phyloP scores from a whole-genome alignment of 64 coral and sea anemone genomes.

The Pocillopora verrucosa region DNA sequence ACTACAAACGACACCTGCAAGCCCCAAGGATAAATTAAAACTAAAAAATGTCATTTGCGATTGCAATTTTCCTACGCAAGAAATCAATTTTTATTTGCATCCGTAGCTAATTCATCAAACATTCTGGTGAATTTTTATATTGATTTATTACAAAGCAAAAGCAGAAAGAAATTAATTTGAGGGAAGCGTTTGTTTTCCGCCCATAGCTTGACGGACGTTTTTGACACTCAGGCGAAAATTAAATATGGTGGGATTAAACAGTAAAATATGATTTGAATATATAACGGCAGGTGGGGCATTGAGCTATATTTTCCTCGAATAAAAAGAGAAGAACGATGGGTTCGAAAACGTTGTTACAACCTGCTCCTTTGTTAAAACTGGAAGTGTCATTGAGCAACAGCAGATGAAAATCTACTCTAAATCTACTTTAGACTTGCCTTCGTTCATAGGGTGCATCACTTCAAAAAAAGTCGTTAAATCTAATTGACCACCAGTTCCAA shows the following conservation, averaged over 20 bases:
- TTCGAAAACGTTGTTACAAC: conserved; percentile 10
- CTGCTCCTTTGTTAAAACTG: background rate
- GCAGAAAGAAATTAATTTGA: background rate
- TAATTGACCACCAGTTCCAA: conserved; percentile 23
- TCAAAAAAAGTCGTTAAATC: background rate
- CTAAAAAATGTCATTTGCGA: background rate
- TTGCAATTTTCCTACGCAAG: background rate
- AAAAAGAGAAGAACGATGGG: background rate
- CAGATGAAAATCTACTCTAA: background rate
- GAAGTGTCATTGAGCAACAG: background rate
- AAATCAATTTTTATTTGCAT: background rate
- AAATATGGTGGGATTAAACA: conserved; percentile 17
- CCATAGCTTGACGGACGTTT: conserved; percentile 23
- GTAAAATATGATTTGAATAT: background rate
- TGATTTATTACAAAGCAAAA: background rate
- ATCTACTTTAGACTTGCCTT: background rate
- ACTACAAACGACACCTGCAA: background rate
- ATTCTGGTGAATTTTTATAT: background rate
- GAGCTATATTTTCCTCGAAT: background rate
- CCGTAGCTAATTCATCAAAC: background rate
- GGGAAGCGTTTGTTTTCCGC: conserved; percentile 10
- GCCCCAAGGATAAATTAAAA: background rate
- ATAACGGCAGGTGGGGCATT: background rate
- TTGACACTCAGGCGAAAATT: conserved; percentile 32
- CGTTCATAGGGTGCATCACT: background rate